These are phyloP conservation scores for Neodiprion fabricii DNA, from an alignment of 1,140 invertebrate species.

Conservation along the genomic window DNA sequence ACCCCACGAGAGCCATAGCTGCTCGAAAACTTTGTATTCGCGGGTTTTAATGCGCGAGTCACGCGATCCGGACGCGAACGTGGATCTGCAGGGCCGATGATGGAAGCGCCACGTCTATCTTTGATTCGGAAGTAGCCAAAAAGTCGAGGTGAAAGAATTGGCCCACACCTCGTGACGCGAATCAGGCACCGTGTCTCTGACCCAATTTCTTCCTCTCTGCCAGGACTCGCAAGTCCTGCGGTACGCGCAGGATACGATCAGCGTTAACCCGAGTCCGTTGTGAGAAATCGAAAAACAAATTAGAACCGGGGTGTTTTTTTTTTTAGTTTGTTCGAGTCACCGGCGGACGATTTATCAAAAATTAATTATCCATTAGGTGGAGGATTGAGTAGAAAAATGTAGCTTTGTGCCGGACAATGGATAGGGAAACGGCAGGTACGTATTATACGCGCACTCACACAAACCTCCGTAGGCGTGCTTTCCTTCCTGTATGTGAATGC, in stretches of 20 bases:
- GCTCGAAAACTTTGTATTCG: background rate
- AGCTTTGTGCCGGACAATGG: constrained; percentile 54
- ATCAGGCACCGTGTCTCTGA: background rate
- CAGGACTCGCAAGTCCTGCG: background rate
- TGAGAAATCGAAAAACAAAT: constrained; percentile 56
- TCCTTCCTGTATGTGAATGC: background rate
- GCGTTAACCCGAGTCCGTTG: constrained; percentile 31
- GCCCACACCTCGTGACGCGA: background rate
- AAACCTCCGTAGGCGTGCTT: background rate
- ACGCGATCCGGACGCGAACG: background rate
- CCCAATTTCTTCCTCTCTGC: background rate
- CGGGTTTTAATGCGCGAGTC: background rate
- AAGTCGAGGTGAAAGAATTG: background rate
- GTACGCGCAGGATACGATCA: background rate
- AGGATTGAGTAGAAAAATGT: constrained; percentile 53
- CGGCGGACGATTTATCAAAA: constrained; percentile 55
- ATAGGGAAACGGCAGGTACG: constrained; percentile 3
- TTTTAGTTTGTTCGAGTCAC: constrained; percentile 44
- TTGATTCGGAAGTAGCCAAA: too few relatives aligned
- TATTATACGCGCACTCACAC: background rate
- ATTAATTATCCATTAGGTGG: constrained; percentile 58
- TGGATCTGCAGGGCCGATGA: background rate
- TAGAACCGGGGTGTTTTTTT: constrained; percentile 31
- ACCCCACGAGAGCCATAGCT: background rate
- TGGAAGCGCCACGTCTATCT: background rate